Evolutionary conservation across 2,888 invertebrate genomes (phyloP).

Genomic region (Eupithecia abbreviata): DNA sequence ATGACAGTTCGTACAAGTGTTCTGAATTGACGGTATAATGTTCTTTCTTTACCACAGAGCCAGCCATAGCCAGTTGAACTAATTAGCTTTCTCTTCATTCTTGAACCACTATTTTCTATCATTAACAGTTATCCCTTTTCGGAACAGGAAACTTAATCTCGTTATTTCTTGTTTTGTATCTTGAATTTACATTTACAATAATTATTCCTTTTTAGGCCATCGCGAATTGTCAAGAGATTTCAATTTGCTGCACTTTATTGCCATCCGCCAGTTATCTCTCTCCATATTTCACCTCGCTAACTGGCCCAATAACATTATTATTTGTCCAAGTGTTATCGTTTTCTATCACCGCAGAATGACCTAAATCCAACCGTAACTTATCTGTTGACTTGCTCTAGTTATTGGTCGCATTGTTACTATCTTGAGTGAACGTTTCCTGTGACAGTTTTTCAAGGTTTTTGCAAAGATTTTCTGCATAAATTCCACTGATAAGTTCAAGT

Average conservation of each 20-base stretch:
- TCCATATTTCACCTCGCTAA: constrained; percentile 12
- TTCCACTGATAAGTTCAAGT: constrained; percentile 1
- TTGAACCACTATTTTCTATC: neutral
- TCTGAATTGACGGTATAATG: constrained; percentile 22
- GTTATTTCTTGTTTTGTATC: neutral
- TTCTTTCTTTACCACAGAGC: constrained; percentile 10
- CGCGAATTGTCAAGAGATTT: neutral
- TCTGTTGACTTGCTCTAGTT: constrained; percentile 37
- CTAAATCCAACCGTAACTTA: constrained; percentile 31
- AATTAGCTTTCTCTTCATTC: neutral
- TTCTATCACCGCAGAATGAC: constrained; percentile 34
- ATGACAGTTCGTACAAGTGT: constrained; percentile 24
- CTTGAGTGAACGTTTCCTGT: constrained; percentile 22
- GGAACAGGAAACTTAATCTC: neutral
- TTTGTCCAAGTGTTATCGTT: constrained; percentile 27
- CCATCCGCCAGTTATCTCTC: neutral
- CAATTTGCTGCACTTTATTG: constrained; percentile 6
- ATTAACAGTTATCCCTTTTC: neutral
- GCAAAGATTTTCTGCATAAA: neutral
- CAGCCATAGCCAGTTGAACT: neutral
- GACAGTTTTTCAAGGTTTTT: constrained; percentile 14
- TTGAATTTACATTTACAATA: neutral
- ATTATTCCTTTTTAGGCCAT: constrained; percentile 8
- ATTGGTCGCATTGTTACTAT: constrained; percentile 26
- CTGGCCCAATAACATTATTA: constrained; percentile 13